Evolutionary conservation across 2,113 vertebrate genomes (phyloP), one percentile per base, ranked within the genome.

Genomic region (Eptesicus fuscus): DNA sequence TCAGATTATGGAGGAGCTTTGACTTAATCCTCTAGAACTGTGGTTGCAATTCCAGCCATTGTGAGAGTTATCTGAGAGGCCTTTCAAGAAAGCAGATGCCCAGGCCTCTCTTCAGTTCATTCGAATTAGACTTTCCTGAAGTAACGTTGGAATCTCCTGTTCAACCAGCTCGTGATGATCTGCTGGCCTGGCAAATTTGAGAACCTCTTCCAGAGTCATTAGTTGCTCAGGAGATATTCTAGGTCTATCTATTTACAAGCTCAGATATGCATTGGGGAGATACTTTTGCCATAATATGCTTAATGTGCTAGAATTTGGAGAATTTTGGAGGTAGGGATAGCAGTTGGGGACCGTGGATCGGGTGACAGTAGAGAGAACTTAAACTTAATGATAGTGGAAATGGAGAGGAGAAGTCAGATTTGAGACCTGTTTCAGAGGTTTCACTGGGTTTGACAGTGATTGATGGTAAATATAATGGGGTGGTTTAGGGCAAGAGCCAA

Each of bases 211-310:
- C 10, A 14, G 49, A 8, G 17, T 13, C 16, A 12, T 51, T 10
- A 80, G 35, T 35, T 25, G 12, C 30, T 73, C 9, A 2, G 67
- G 28, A 51, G 13, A 11, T 28, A 61, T 10, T 37, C 13, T 63
- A 20, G 17, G 12, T 10, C 25, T 14, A 1, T 1, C 0, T 22
- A 3, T 47, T 53, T 7, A n/a, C 1, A 1, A 1, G 12, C 10
- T 42, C 87, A 42, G 23, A 1, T 70, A 28, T 77, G 28, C 37
- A 18, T 30, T 10, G 9, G 53, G 42, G 25, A 30, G 30, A 1
- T 8, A 13, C 3, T 12, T 22, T 49, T 3, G 1, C 17, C 2
- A 0, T 9, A 7, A 2, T 32, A 7, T 37, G 8, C 28, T 69
- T 9, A 79, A 17, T 8, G 9, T 73, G 18, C 35, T 61, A 16